Base-by-base conservation (phyloP, 2,113 vertebrate genomes). In the Columba janthina region DNA sequence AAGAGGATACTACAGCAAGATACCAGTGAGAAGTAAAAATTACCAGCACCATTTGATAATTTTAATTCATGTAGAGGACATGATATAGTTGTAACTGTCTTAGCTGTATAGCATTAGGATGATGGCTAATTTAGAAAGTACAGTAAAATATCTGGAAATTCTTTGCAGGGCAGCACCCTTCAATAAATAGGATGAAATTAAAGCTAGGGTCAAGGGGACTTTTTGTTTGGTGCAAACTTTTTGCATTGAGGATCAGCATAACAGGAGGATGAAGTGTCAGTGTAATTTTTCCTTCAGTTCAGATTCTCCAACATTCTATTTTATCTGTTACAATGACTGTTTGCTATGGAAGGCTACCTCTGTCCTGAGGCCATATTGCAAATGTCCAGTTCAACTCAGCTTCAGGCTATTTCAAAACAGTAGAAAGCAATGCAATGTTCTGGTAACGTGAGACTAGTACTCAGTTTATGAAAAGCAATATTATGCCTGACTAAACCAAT, bases 101-200 rank as follows among this genome's bases (percentile, higher is more conserved):
- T 65, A 54, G 18, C 21, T 81, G 34, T 18, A 79, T 24, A 62
- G 4, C 16, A 62, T 80, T 73, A 76, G 11, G 15, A 61, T 62
- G 58, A 79, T 25, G 15, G 4, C 8, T 82, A 76, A 78, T 81
- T 84, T 87, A 89, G 29, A 18, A 77, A 71, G 40, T 34, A 57
- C 7, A 62, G 18, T 80, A 90, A 85, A 80, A 88, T 80, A 84
- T 42, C 19, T 88, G 54, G 57, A 44, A 83, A 78, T 31, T 48
- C 20, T 75, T 80, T 72, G 34, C 14, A 58, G 84, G 8, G 9
- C 12, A 54, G 12, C 53, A 60, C 3, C 9, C 29, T 76, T 10
- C 11, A 50, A 61, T 58, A 87, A 95, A 53, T 1, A 1, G 5
- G 8, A 51, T 73, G 3, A 11, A 70, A 56, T 70, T 82, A 70